These are phyloP conservation scores for Drosophila mojavensis DNA, from an alignment of 1,140 invertebrate species.

Conservation along the genomic window DNA sequence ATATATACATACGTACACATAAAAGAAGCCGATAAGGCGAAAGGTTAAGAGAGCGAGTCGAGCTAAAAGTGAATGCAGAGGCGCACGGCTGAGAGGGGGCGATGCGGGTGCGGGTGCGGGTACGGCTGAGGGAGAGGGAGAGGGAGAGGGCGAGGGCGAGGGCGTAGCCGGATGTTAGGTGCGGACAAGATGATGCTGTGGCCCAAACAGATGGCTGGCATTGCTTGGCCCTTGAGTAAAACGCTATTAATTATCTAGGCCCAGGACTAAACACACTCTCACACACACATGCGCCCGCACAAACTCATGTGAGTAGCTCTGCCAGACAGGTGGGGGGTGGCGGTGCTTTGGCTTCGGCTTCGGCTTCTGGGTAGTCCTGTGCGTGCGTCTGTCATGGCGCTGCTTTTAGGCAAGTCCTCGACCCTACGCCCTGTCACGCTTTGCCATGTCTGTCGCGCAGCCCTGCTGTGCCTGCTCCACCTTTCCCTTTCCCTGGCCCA, in stretches of 20 bases:
- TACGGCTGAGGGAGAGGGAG: slow-evolving; percentile 1
- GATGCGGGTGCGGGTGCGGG: background rate
- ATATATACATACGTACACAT: slow-evolving; percentile 21
- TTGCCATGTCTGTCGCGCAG: slow-evolving; percentile 15
- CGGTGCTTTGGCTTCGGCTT: background rate
- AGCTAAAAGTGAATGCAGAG: slow-evolving; percentile 11
- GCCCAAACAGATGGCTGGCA: slow-evolving; percentile 75
- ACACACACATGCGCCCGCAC: slow-evolving; percentile 17
- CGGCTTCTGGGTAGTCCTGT: background rate
- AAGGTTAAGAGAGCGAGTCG: slow-evolving; percentile 62
- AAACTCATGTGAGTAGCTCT: slow-evolving; percentile 1
- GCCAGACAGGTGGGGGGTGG: slow-evolving; percentile 13
- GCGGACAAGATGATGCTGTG: slow-evolving; percentile 40
- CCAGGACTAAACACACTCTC: slow-evolving; percentile 22
- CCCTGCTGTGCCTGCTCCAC: background rate
- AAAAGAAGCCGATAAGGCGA: slow-evolving; percentile 66
- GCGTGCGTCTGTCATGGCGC: slow-evolving; percentile 34
- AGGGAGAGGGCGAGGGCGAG: no score
- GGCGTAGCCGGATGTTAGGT: slow-evolving; percentile 14
- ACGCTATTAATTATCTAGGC: slow-evolving; percentile 77
- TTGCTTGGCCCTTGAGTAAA: slow-evolving; percentile 76
- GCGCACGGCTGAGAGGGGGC: slow-evolving; percentile 4
- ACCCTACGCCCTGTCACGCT: slow-evolving; percentile 22
- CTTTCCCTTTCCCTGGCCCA: background rate
- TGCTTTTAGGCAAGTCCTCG: slow-evolving; percentile 36